phyloP scores from a whole-genome alignment of 2,888 invertebrate species.

The Aporophyla nigra region DNA sequence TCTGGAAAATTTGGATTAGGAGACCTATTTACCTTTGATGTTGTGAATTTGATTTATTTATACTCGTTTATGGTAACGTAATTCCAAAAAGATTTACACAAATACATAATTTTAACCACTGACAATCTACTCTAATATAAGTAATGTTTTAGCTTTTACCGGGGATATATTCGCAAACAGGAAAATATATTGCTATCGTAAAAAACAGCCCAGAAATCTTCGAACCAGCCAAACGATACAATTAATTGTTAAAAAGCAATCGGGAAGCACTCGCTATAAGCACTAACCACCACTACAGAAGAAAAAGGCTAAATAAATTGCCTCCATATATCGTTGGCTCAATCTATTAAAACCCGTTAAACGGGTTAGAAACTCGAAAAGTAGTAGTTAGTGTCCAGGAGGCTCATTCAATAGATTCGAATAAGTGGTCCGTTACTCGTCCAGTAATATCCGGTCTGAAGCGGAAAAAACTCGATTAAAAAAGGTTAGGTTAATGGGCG shows the following conservation, averaged over 20 bases:
- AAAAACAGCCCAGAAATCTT: slow-evolving; percentile 33
- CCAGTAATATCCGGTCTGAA: slow-evolving; percentile 85
- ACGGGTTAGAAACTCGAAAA: slow-evolving; percentile 83
- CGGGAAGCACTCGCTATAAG: slow-evolving; percentile 44
- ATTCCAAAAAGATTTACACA: not conserved
- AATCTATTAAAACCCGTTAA: slow-evolving; percentile 85
- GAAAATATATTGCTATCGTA: slow-evolving; percentile 15
- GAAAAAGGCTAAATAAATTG: slow-evolving; percentile 75
- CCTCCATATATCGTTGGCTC: slow-evolving; percentile 76
- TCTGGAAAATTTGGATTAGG: slow-evolving; percentile 34
- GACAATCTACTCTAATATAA: too few relatives aligned
- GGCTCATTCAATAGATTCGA: slow-evolving; percentile 85
- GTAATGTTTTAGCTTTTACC: not conserved
- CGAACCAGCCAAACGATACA: slow-evolving; percentile 8
- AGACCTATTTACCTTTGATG: not conserved
- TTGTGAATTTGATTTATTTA: not conserved
- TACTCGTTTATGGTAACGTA: not conserved
- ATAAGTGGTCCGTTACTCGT: slow-evolving; percentile 86
- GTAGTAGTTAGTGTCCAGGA: slow-evolving; percentile 83
- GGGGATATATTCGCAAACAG: not conserved
- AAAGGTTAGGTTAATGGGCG: slow-evolving; percentile 85
- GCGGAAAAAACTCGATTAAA: slow-evolving; percentile 86
- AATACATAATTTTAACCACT: not conserved
- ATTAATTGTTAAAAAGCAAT: slow-evolving; percentile 62
- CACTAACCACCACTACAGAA: slow-evolving; percentile 46